A percentile compares a stretch with the other conserved stretches of the same genome.
Conservation (phyloP, 2,888 invertebrate genomes). For the Tetrapedia diversipes region DNA sequence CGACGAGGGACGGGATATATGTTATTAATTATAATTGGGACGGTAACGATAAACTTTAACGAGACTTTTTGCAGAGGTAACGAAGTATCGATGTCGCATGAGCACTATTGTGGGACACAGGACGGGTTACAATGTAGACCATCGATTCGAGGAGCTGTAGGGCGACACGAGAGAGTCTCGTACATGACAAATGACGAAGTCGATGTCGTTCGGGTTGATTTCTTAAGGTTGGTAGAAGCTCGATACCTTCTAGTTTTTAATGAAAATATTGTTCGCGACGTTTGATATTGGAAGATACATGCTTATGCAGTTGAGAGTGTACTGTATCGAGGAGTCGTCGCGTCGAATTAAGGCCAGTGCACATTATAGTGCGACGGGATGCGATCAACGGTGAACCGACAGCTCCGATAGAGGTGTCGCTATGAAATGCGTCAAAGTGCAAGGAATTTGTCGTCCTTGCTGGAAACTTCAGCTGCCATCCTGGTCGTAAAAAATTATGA, state of each 20-base stretch:
- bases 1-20: not conserved
- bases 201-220: not conserved
- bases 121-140: not conserved
- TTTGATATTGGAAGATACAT: too few species aligned
- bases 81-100: not conserved
- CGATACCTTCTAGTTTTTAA: not conserved
- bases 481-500: not conserved
- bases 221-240: not conserved
- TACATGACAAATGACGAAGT: not conserved
- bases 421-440: slow-evolving; percentile 27
- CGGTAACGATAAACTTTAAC: not conserved
- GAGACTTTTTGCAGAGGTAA: not conserved
- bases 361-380: slow-evolving; percentile 31
- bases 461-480: slow-evolving; percentile 2
- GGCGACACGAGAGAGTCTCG: not conserved
- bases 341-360: slow-evolving; percentile 44
- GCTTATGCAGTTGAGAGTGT: slow-evolving; percentile 24
- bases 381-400: slow-evolving; percentile 37
- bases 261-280: not conserved
- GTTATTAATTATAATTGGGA: not conserved
- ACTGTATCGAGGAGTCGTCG: slow-evolving; percentile 22
- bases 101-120: not conserved
- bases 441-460: slow-evolving; percentile 18
- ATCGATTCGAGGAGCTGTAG: not conserved
- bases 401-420: slow-evolving; percentile 23